phyloP scores from a whole-genome alignment of 2,113 vertebrate genomes.

The Siphamia tubifer region DNA sequence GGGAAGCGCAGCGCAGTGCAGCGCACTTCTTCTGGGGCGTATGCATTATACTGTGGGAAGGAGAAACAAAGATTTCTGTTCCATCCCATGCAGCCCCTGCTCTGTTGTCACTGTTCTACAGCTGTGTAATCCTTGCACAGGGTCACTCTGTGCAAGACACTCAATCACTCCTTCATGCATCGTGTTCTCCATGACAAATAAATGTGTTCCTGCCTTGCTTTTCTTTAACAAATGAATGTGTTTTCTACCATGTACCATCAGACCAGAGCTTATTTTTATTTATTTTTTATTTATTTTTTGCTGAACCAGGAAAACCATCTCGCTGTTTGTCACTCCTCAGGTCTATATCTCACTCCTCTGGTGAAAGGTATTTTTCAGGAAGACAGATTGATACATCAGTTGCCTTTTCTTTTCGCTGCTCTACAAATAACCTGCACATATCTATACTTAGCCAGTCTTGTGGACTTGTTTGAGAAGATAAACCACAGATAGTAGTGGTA shows the following conservation, averaged over 20 bases:
- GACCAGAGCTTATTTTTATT: neutral
- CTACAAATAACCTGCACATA: conserved; percentile 48
- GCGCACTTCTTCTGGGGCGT: neutral
- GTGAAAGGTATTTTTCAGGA: conserved; percentile 56
- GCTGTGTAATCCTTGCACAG: conserved; percentile 25
- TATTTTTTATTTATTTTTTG: too few species aligned
- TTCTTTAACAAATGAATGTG: conserved; percentile 62
- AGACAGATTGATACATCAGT: conserved; percentile 59
- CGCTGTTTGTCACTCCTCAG: conserved; percentile 52
- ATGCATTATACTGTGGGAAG: neutral
- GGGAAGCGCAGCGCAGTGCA: neutral
- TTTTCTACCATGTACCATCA: conserved; percentile 12
- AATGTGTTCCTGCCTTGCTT: conserved; percentile 47
- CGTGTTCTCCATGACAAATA: conserved; percentile 56
- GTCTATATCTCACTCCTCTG: conserved; percentile 48
- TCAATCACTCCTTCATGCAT: conserved; percentile 44
- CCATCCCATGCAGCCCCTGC: conserved; percentile 1
- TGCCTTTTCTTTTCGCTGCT: conserved; percentile 18
- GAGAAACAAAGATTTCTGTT: neutral
- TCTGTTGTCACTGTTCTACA: conserved; percentile 18
- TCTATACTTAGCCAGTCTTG: conserved; percentile 17
- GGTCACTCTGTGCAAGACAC: conserved; percentile 38
- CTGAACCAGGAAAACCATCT: conserved; percentile 61
- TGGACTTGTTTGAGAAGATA: conserved; percentile 32
- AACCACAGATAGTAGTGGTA: neutral